These are phyloP conservation scores for Ciconia nigra DNA, from an alignment of 2,797 vertebrate genomes.

Conservation along the genomic window DNA sequence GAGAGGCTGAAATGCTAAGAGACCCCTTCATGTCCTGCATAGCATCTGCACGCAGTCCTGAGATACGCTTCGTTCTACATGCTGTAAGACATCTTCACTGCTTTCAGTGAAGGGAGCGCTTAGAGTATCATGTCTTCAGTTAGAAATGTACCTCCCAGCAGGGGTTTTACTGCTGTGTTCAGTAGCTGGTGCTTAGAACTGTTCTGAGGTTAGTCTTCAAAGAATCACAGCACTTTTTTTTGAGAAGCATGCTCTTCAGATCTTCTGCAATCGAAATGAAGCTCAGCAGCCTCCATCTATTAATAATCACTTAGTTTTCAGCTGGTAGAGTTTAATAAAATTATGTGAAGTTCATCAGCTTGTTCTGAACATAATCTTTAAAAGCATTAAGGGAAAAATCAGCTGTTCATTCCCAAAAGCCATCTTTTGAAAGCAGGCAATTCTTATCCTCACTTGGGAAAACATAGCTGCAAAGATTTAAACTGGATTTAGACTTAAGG, in stretches of 20 bases:
- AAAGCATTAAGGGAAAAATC: background rate
- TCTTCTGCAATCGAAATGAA: background rate
- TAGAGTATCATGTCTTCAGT: too few species aligned
- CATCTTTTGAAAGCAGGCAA: background rate
- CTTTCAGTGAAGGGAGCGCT: background rate
- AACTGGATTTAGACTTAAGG: background rate
- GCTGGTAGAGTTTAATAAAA: background rate
- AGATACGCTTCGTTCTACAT: fast-evolving
- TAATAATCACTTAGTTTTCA: background rate
- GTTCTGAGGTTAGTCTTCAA: background rate
- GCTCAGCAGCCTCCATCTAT: background rate
- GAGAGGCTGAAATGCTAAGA: background rate
- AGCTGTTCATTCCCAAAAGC: background rate
- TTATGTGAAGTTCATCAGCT: background rate
- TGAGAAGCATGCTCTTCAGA: background rate
- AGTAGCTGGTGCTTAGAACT: background rate
- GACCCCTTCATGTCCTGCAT: too few species aligned
- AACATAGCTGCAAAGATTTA: background rate
- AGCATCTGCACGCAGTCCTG: background rate
- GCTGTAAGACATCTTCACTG: too few species aligned
- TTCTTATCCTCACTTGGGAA: background rate
- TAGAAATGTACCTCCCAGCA: background rate
- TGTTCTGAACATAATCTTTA: background rate
- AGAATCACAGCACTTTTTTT: background rate
- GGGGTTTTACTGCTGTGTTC: too few species aligned